phyloP scores from a whole-genome alignment of 2,888 invertebrate species.

The Trilocha varians region DNA sequence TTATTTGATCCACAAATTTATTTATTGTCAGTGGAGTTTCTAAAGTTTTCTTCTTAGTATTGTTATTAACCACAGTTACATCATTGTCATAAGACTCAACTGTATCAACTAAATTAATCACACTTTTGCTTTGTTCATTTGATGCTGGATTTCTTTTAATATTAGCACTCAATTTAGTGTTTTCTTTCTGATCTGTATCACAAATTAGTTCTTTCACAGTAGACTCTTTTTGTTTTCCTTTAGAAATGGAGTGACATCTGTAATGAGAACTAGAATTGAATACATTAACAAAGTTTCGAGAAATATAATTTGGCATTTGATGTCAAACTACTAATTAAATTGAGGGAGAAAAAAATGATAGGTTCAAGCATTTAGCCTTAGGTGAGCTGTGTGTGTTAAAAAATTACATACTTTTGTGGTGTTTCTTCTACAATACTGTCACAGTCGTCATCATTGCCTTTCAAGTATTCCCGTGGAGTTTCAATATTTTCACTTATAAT shows the following conservation, averaged over 20 bases:
- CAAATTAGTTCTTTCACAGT: constrained; percentile 7
- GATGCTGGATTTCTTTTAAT: constrained; percentile 12
- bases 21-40: constrained; percentile 52
- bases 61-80: constrained; percentile 25
- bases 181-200: constrained; percentile 19
- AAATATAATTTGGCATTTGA: constrained; percentile 1
- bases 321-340: too few relatives aligned
- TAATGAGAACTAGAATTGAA: constrained; percentile 13
- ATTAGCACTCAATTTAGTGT: constrained; percentile 14
- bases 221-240: constrained; percentile 27
- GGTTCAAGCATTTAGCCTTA: too few relatives aligned
- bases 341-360: too few relatives aligned
- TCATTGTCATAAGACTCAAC: constrained; percentile 28
- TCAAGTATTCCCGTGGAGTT: constrained; percentile 14
- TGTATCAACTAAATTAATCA: constrained; percentile 38
- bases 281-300: neutral
- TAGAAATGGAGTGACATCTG: constrained; percentile 36
- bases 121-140: constrained; percentile 19
- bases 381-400: too few relatives aligned
- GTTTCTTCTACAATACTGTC: constrained; percentile 65
- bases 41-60: constrained; percentile 19
- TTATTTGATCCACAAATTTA: constrained; percentile 50
- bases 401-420: constrained; percentile 59
- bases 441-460: constrained; percentile 36
- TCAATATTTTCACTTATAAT: constrained; percentile 24